phyloP scores from a whole-genome alignment of 2,888 invertebrate species.

The Eretmocerus hayati region DNA sequence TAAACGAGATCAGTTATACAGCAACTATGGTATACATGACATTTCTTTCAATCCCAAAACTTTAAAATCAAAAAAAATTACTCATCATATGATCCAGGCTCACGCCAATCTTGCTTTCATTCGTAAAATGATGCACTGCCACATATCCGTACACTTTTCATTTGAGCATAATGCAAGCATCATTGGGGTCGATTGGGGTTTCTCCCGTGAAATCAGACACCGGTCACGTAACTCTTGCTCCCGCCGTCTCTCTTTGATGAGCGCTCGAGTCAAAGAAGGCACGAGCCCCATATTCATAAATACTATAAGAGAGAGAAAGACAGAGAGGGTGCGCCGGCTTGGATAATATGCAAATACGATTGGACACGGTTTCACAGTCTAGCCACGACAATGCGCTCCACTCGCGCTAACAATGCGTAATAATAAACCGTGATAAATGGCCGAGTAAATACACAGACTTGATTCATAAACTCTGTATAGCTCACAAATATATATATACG shows the following conservation, averaged over 20 bases:
- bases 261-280: too few relatives aligned
- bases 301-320: too few relatives aligned
- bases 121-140: too few relatives aligned
- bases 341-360: slow-evolving; percentile 44
- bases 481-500: slow-evolving; percentile 4
- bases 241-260: too few relatives aligned
- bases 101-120: too few relatives aligned
- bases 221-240: neutral
- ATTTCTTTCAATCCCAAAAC: too few relatives aligned
- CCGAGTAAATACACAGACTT: slow-evolving; percentile 38
- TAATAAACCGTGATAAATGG: slow-evolving; percentile 49
- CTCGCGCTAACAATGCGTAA: slow-evolving; percentile 44
- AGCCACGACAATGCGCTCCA: slow-evolving; percentile 34
- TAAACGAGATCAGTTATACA: too few relatives aligned
- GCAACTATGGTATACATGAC: too few relatives aligned
- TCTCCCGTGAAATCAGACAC: slow-evolving; percentile 1
- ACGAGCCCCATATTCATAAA: too few relatives aligned
- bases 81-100: too few relatives aligned
- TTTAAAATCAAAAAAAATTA: too few relatives aligned
- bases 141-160: too few relatives aligned
- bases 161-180: neutral
- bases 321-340: slow-evolving; percentile 1
- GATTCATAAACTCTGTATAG: slow-evolving; percentile 6
- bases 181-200: neutral
- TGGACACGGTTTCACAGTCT: slow-evolving; percentile 45